Evolutionary conservation across 2,888 invertebrate genomes (phyloP), one percentile per base, ranked within the genome.

Genomic region (Amiota communis): DNA sequence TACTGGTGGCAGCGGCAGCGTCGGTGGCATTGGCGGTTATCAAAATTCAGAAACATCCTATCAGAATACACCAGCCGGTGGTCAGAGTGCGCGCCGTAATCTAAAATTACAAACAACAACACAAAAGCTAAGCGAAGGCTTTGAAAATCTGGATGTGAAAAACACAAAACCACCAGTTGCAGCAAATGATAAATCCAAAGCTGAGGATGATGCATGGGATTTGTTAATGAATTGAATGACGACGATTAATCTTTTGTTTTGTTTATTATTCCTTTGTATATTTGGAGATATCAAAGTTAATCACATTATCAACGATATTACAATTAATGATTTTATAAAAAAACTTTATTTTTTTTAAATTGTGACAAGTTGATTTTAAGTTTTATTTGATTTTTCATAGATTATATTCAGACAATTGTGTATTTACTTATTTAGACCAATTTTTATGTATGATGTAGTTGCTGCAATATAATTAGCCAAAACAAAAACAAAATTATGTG

Each of bases 121-220:
- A 51, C 84, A 85, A 57, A 87, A 87, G 72, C 71, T 87, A 48
- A 85, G 83, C 72, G 88, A 89, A 72, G 88, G 87, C 46, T 89
- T 90, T 49, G 88, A 87, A 49, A 85, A 77, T 73, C 82, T 90
- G 73, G 90, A 90, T 79, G 88, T 90, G 12, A 90, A 89, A 81
- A 86, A 84, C 77, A 82, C 85, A 0, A 89, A 89, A 74, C 63
- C 86, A 2, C 86, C 86, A 76, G 17, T 65, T 68, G 47, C 76
- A 17, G 46, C 79, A 2, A 73, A 67, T 47, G 78, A 71, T 9
- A 88, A 87, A 74, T 74, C 83, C 23, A 92, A 90, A 88, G 91
- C 91, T 71, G 93, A 92, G 79, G 92, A 93, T 82, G 92, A 92
- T 84, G 90, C 92, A 61, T 92, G 92, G 92, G 91, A 92, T 82